Base-by-base conservation (phyloP, 35 echinoderm and acorn worm genomes). In the Amphiura filiformis region DNA sequence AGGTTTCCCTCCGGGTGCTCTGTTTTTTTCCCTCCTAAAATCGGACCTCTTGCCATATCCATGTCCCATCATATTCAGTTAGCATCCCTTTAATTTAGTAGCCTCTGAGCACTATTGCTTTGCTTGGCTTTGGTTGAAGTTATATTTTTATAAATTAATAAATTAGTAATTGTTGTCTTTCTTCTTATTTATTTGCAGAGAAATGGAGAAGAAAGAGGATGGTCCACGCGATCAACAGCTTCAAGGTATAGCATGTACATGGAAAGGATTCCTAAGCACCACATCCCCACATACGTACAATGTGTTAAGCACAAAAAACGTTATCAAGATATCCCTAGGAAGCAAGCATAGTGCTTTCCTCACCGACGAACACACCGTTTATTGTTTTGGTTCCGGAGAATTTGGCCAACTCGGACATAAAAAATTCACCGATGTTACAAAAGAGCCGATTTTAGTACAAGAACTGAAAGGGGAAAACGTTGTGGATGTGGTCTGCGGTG, bases 381-480 rank as follows among this genome's bases (percentile, higher is more conserved):
- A 95, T 75, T 91, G 88, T 36, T 90, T 75, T 13, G 96, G 96
- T 0, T 89, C 82, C 31, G 96, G 93, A 20, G 93, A 99, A 65
- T 86, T 75, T 84, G 95, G 96, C 28, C 96, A 99, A 56, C 87
- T 99, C 7, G 96, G 96, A 9, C 93, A 99, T 77, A 88, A 88
- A 32, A 99, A 99, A 82, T 99, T 99, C 75, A 84, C 90, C 13
- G 96, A 99, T 57, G 88, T 99, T 31, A 99, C 96, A 20, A 94
- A 94, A 40, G 82, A 94, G 78, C 96, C 96, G 9, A 77, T 99
- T 0, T 87, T 99, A n/a, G 96, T 99, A 15, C 87, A 87, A 52
- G 88, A 91, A n/a, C 65, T 99, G 76, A 94, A 94, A 77, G 90
- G 93, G 23, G 96, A 99, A 81, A 99, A 99, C 81, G 93, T 99